Conservation (phyloP, 1,140 invertebrate species). For the Littorina saxatilis region DNA sequence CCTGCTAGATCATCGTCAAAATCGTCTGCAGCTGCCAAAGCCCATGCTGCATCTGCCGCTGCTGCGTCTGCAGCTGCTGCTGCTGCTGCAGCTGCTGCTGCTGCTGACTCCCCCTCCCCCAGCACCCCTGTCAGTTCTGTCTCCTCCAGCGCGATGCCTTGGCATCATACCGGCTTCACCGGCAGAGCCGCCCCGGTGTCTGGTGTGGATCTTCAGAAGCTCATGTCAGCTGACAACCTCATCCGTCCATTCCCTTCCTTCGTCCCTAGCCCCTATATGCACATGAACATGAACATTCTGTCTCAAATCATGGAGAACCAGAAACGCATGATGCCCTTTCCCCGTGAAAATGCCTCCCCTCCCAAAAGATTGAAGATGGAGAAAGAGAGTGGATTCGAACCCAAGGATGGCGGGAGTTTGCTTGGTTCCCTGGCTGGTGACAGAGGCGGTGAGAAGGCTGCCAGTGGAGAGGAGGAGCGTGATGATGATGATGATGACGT, state of each 20-base stretch:
- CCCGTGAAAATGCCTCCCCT: background rate
- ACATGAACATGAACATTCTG: background rate
- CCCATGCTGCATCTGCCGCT: background rate
- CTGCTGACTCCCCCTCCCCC: background rate
- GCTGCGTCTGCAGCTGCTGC: background rate
- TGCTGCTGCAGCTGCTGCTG: background rate
- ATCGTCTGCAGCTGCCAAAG: background rate
- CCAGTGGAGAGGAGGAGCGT: no score
- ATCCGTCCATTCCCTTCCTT: background rate
- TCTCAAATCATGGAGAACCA: background rate
- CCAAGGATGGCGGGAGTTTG: no score
- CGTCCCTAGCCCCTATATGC: background rate
- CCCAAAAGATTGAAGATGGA: background rate
- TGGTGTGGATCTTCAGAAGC: background rate
- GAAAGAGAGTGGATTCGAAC: background rate
- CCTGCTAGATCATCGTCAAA: background rate
- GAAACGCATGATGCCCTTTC: background rate
- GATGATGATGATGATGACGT: no score
- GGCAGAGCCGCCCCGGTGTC: background rate
- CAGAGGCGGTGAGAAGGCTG: no score
- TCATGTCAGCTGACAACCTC: background rate
- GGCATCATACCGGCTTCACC: background rate
- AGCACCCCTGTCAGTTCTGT: background rate
- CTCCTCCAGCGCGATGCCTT: background rate
- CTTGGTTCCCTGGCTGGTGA: background rate